Conservation (phyloP, 2,797 vertebrate species). For the Pteronotus mesoamericanus region DNA sequence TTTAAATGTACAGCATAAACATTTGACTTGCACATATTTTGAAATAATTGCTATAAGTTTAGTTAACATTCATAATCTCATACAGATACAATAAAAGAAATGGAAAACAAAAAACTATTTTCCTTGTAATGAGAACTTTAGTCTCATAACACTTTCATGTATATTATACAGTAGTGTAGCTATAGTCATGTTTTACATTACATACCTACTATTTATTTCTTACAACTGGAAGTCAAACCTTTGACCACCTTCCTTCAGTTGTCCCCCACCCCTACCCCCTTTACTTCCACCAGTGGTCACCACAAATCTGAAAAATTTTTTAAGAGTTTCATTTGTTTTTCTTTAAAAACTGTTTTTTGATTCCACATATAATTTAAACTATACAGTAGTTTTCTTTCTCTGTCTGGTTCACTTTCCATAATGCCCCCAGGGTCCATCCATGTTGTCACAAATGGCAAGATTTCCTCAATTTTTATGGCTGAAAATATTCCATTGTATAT, state of each 20-base stretch:
- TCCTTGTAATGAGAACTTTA: neutral
- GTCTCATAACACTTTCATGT: neutral
- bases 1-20: neutral
- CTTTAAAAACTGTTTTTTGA: neutral
- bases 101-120: neutral
- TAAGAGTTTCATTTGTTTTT: neutral
- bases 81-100: neutral
- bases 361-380: neutral
- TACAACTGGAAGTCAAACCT: neutral
- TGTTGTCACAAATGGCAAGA: neutral
- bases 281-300: neutral
- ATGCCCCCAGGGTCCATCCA: neutral
- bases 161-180: neutral
- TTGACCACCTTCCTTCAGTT: neutral
- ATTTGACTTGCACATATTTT: neutral
- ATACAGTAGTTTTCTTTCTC: neutral
- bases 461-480: neutral
- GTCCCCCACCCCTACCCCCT: rapidly evolving
- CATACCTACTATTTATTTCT: neutral
- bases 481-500: neutral
- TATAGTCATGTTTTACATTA: no score
- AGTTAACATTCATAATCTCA: neutral
- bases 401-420: neutral
- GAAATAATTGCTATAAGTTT: neutral
- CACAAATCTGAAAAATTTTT: neutral